Percentiles rank a stretch among this genome's conserved stretches.
phyloP scores from a whole-genome alignment of 2,888 invertebrate species.

The Lepeophtheirus nordmannii region DNA sequence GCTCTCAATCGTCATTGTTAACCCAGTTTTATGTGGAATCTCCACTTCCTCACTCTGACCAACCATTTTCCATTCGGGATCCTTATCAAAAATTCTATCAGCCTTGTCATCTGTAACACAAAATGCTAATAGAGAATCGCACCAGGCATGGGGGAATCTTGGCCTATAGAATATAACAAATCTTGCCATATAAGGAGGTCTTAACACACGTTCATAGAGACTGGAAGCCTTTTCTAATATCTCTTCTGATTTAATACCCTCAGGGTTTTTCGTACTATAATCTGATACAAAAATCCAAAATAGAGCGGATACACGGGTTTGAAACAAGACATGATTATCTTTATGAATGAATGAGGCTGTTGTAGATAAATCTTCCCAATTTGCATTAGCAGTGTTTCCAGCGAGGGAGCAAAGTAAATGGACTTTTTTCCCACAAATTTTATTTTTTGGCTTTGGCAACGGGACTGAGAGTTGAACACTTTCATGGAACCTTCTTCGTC shows the following conservation, averaged over 20 bases:
- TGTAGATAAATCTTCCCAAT: slow-evolving; percentile 17
- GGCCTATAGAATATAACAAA: slow-evolving; percentile 15
- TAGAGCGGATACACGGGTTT: slow-evolving; percentile 12
- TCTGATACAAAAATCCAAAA: slow-evolving; percentile 11
- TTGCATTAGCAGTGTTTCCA: not conserved
- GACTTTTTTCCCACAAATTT: not conserved
- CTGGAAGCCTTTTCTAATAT: not conserved
- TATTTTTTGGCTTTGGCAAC: not conserved
- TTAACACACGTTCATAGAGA: slow-evolving; percentile 14
- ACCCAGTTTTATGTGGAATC: not conserved
- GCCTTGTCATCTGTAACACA: slow-evolving; percentile 24
- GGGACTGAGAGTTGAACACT: slow-evolving; percentile 15
- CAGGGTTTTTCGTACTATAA: not conserved
- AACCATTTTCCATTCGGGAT: not conserved
- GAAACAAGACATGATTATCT: not conserved
- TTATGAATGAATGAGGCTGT: slow-evolving; percentile 1
- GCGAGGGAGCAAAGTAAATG: slow-evolving; percentile 15
- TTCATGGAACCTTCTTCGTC: slow-evolving; percentile 9
- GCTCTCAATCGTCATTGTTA: not conserved
- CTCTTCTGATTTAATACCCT: not conserved
- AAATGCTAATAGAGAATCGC: slow-evolving; percentile 1
- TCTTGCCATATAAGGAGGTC: slow-evolving; percentile 16
- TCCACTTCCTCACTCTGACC: slow-evolving; percentile 5
- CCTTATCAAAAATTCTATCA: not conserved
- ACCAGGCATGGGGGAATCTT: slow-evolving; percentile 19